Evolutionary conservation across 2,113 vertebrate species (phyloP), one percentile per base, ranked within the genome.

Genomic region (Eulemur macaco): DNA sequence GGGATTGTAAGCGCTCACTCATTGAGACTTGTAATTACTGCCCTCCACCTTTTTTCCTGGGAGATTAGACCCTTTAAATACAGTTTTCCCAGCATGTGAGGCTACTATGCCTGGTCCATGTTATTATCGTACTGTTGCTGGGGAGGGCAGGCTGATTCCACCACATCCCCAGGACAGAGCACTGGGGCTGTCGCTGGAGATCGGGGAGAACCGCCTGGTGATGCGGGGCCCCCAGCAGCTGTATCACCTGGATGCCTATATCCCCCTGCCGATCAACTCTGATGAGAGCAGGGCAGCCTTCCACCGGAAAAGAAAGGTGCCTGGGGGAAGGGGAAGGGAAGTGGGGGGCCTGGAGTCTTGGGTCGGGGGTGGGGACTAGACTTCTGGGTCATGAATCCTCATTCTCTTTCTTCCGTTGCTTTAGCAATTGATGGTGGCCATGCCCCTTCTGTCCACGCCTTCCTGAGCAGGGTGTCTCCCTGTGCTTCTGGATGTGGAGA

Each of bases 171-270:
- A 99, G 99, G 47, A 89, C 0, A 99, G 99, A 1, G 98, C 98
- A 42, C 96, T 97, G 86, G 98, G 98, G 66, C 98, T 99, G 73
- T 97, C 99, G 0, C 98, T 99, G 95, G 99, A 99, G 74, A 95
- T 99, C 0, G 99, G 99, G 17, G 99, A 99, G 96, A 99, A 99
- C 96, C 98, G 98, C 6, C 97, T 99, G 82, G 98, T 99, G 82
- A 21, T 99, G 80, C 97, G 94, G 3, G 99, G 98, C 11, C 97
- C 98, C 8, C 99, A 99, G 52, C 98, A 98, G 4, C 98, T 99
- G 68, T 99, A 99, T 96, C 97, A 98, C 21, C 98, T 99, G 0
- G 99, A 99, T 90, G 93, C 98, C 95, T 99, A 98, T 95, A 98
- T 99, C 45, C 99, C 99, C 0, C 97, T 99, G 56, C 86, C 98